Base-by-base conservation (phyloP, 2,888 invertebrate species). In the Capitulum mitella region DNA sequence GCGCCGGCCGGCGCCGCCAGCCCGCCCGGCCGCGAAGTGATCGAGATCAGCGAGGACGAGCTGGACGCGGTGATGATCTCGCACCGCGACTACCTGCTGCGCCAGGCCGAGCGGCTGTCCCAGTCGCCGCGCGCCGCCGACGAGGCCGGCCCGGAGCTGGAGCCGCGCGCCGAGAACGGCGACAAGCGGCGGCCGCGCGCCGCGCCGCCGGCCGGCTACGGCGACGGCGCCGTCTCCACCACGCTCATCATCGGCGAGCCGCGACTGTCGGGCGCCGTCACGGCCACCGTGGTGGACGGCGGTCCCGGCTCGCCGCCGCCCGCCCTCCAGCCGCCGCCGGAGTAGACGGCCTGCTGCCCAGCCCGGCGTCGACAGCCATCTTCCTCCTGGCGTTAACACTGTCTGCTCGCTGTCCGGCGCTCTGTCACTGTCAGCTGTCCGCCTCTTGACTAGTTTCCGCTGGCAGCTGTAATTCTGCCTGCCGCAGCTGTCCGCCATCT, bases 81-180 rank as follows among this genome's bases (percentile, higher is more conserved):
- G 1, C 83, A 83, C 78, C 82, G 83, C 16, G 82, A 83, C n/a
- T 84, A 83, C 79, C 80, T 83, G 6, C 77, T 80, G 22, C 82
- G 82, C 78, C 83, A 83, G 79, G 82, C 81, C 16, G 78, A 79
- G 37, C 74, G 54, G 5, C 64, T 78, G 37, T 78, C 77, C 1
- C 58, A 78, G 37, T 61, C 77, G 22, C 75, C 78, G 19, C 48
- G 77, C 12, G 34, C 70, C 26, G 46, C 61, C 8, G 58, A 77
- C 29, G 79, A 81, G 58, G 79, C 80, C 37, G 83, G 85, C 40
- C 85, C 85, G 80, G 86, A 86, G 86, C 84, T 85, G 22, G 85
- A 84, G 80, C 81, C 85, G 19, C 85, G 84, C 8, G 84, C 85
- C n/a, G n/a, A n/a, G n/a, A n/a, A n/a, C n/a, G n/a, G n/a, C n/a